Evolutionary conservation across 1,140 invertebrate genomes (phyloP), one percentile per base, ranked within the genome.

Genomic region (Trachymyrmex cornetzi): DNA sequence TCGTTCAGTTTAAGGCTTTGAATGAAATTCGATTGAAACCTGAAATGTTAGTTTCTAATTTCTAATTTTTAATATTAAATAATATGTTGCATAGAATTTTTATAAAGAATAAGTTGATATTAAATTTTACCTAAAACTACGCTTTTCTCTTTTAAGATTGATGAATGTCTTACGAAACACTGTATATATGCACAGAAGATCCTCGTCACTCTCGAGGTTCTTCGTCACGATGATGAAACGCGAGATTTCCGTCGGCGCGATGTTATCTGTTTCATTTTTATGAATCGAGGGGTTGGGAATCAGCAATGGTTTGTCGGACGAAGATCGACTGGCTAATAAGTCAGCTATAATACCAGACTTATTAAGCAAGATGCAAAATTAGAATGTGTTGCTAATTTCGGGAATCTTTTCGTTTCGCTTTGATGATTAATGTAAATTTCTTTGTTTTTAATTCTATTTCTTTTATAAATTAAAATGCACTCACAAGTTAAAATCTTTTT

Each of bases 161-260:
- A 9, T 7, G 9, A n/a, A 74, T 59, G n/a, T 34, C 55, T 84
- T 84, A 14, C 24, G 69, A 75, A 84, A 59, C 67, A 74, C 38
- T 19, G 24, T 63, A n/a, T 84, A 22, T 34, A 30, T 34, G 50
- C 12, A 4, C 24, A 14, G 19, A 74, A 34, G 30, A 72, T 82
- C 50, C 22, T 81, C 66, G 53, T 81, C 38, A 84, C 38, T 71
- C 79, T 72, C 38, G 69, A 74, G 79, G 19, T 61, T 84, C 66
- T 74, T 74, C 55, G n/a, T 84, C 38, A 74, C 19, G 80, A 75
- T 84, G 69, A 75, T 84, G 80, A 84, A 84, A 75, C 38, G 69
- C 69, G 69, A 84, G 69, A 74, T 84, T 74, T 84, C 80, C 80
- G 67, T 27, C 69, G 24, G 6, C n/a, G 69, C 34, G 67, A 84